These are phyloP conservation scores for Labrus mixtus DNA, from an alignment of 2,113 vertebrate genomes.

Conservation along the genomic window DNA sequence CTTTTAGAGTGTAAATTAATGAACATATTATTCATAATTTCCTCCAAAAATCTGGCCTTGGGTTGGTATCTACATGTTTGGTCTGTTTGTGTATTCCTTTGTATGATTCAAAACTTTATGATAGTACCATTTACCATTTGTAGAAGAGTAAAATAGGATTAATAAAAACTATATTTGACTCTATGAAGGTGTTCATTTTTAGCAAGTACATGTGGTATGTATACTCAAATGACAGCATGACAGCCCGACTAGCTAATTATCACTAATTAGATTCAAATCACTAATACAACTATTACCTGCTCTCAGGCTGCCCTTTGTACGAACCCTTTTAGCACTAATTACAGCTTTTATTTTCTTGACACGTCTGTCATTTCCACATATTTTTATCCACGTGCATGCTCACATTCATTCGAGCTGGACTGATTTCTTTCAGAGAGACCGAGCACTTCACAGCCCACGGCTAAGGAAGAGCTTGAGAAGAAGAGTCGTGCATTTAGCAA, in stretches of 20 bases:
- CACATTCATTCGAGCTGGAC: neutral
- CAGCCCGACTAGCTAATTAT: neutral
- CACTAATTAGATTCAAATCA: neutral
- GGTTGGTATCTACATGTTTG: too few species aligned
- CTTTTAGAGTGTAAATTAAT: too few species aligned
- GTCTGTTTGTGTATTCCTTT: too few species aligned
- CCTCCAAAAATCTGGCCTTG: too few species aligned
- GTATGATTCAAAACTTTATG: too few species aligned
- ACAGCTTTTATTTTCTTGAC: conserved; percentile 12
- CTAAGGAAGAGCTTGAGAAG: neutral
- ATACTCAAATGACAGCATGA: neutral
- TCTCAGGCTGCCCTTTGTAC: neutral
- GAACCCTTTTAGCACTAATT: conserved; percentile 3
- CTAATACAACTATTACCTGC: neutral
- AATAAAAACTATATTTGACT: neutral
- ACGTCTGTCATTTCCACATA: neutral
- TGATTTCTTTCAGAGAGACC: neutral
- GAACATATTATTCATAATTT: too few species aligned
- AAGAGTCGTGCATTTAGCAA: neutral
- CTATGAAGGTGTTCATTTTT: neutral
- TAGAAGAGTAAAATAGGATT: too few species aligned
- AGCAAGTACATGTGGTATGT: neutral
- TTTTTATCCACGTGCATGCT: neutral
- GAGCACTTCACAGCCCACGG: too few species aligned
- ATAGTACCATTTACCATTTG: too few species aligned